phyloP scores from a whole-genome alignment of 2,888 invertebrate genomes.

The Leucoptera coffeella region DNA sequence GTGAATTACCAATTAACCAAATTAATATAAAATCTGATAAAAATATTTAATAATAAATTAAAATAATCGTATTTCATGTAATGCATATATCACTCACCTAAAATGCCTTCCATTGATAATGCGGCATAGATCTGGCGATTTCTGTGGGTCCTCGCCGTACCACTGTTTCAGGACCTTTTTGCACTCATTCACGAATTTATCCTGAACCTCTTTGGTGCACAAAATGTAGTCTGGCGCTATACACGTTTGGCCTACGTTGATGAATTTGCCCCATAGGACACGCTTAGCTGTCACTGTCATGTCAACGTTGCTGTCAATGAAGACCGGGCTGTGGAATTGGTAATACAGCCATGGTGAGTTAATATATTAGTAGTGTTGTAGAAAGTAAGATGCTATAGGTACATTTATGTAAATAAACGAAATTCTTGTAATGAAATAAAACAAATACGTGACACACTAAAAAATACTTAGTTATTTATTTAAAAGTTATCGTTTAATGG shows the following conservation, averaged over 20 bases:
- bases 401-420: no score
- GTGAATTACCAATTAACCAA: no score
- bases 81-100: slow-evolving; percentile 63
- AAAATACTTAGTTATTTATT: no score
- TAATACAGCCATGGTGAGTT: no score
- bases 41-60: no score
- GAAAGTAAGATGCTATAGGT: no score
- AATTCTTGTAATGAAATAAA: no score
- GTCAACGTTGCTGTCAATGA: slow-evolving; percentile 79
- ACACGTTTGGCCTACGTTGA: slow-evolving; percentile 93
- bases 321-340: slow-evolving; percentile 66
- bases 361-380: no score
- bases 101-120: slow-evolving; percentile 85
- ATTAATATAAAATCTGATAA: no score
- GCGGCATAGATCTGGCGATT: slow-evolving; percentile 78
- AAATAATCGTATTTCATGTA: no score
- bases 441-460: no score
- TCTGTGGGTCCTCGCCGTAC: slow-evolving; percentile 76
- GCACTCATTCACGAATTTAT: slow-evolving; percentile 60
- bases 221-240: slow-evolving; percentile 94
- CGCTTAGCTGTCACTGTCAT: slow-evolving; percentile 71
- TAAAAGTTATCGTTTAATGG: no score
- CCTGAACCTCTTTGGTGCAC: slow-evolving; percentile 67
- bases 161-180: slow-evolving; percentile 65
- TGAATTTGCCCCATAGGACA: slow-evolving; percentile 90